phyloP scores from a whole-genome alignment of 2,797 vertebrate genomes.

The Manis javanica region DNA sequence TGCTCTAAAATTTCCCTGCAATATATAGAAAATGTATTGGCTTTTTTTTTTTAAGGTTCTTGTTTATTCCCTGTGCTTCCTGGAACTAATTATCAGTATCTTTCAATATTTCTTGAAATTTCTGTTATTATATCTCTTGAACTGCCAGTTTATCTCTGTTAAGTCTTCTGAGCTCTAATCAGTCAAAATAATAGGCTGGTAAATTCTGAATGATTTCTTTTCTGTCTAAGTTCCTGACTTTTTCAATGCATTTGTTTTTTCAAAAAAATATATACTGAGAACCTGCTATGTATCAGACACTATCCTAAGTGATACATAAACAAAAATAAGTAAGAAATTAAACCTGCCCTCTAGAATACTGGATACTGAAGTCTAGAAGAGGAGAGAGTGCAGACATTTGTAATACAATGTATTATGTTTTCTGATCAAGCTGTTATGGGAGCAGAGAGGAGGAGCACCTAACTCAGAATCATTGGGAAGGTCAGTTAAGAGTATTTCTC shows the following conservation, averaged over 20 bases:
- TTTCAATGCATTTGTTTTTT: not conserved
- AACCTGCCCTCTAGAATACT: slow-evolving; percentile 11
- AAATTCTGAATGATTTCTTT: not conserved
- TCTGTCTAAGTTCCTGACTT: not conserved
- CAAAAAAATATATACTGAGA: not conserved
- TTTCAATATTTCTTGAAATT: not conserved
- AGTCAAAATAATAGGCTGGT: not conserved
- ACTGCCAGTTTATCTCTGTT: not conserved
- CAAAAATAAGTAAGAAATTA: slow-evolving; percentile 39
- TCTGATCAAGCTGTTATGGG: not conserved
- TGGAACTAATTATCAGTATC: not conserved
- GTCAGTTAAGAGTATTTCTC: slow-evolving; percentile 26
- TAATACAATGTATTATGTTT: not conserved
- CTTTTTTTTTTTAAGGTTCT: slow-evolving; percentile 10
- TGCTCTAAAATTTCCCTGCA: not conserved
- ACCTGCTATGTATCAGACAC: not conserved
- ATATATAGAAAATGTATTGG: not conserved
- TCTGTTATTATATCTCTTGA: not conserved
- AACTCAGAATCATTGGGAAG: slow-evolving; percentile 28
- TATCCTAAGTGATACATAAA: slow-evolving; percentile 1
- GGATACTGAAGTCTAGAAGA: not conserved
- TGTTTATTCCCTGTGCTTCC: not conserved
- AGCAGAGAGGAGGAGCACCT: not conserved
- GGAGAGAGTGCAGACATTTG: not conserved
- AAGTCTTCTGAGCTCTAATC: slow-evolving; percentile 1